Evolutionary conservation across 2,113 vertebrate genomes (phyloP).

Genomic region (Upupa epops): DNA sequence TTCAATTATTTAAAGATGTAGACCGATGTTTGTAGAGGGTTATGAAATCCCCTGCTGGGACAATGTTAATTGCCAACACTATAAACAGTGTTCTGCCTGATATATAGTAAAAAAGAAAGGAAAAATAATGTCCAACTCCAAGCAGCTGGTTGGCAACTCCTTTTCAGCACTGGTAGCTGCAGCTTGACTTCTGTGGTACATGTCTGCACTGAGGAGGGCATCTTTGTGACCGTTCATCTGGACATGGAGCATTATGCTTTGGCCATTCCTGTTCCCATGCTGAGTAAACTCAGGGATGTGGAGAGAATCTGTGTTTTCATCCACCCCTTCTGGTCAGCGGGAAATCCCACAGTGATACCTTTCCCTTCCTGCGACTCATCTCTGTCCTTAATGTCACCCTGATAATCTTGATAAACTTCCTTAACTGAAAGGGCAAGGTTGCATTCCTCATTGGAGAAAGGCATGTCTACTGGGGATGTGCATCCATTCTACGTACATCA

Average conservation of each 20-base stretch:
- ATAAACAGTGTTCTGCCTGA: background rate
- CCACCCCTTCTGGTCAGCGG: background rate
- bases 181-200: background rate
- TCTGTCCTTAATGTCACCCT: background rate
- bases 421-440: background rate
- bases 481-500: background rate
- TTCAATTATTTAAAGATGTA: background rate
- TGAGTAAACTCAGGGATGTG: background rate
- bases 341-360: background rate
- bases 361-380: background rate
- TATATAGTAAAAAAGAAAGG: background rate
- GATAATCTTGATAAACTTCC: background rate
- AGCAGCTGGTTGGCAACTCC: background rate
- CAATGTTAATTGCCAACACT: background rate
- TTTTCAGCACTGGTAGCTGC: background rate
- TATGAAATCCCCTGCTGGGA: background rate
- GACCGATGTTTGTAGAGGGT: background rate
- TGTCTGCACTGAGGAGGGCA: background rate
- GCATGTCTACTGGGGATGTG: background rate
- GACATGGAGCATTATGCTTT: background rate
- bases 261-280: background rate
- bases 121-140: background rate
- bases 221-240: background rate
- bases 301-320: background rate
- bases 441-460: background rate